Conservation (phyloP, 2,113 vertebrate species). For the Hippocampus mohnikei region DNA sequence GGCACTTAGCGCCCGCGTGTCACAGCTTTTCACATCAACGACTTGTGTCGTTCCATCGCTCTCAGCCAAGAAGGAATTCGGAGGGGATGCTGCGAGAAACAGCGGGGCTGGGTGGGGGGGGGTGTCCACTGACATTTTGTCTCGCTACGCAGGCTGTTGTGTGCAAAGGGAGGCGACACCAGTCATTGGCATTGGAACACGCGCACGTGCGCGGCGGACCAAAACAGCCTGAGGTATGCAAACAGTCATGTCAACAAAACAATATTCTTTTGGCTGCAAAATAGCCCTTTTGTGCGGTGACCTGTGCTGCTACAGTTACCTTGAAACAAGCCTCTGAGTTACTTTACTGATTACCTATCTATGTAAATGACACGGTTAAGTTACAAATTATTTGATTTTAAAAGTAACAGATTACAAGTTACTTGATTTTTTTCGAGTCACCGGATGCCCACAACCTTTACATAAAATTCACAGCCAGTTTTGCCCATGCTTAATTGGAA, state of each 20-base stretch:
- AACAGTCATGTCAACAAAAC: conserved; percentile 23
- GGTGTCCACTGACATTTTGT: conserved; percentile 55
- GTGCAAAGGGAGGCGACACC: conserved; percentile 43
- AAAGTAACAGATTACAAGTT: no score
- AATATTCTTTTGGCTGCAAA: conserved; percentile 24
- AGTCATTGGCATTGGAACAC: conserved; percentile 37
- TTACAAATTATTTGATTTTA: no score
- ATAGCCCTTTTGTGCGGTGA: conserved; percentile 5
- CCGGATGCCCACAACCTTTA: no score
- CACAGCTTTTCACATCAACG: conserved; percentile 41
- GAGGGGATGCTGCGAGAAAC: conserved; percentile 9
- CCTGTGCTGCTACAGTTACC: no score
- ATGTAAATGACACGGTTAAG: no score
- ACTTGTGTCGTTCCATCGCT: conserved; percentile 39
- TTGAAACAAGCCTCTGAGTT: background rate
- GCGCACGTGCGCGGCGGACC: conserved; percentile 4
- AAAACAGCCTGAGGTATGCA: conserved; percentile 32
- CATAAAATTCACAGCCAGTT: no score
- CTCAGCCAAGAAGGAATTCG: conserved; percentile 29
- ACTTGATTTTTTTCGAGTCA: no score
- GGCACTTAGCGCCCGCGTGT: conserved; percentile 33
- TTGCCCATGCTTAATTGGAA: no score
- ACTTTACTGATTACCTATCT: no score
- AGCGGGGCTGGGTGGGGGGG: conserved; percentile 22
- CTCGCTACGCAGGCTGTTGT: conserved; percentile 42